Conservation (phyloP, 2,113 vertebrate species). For the Empidonax alnorum region DNA sequence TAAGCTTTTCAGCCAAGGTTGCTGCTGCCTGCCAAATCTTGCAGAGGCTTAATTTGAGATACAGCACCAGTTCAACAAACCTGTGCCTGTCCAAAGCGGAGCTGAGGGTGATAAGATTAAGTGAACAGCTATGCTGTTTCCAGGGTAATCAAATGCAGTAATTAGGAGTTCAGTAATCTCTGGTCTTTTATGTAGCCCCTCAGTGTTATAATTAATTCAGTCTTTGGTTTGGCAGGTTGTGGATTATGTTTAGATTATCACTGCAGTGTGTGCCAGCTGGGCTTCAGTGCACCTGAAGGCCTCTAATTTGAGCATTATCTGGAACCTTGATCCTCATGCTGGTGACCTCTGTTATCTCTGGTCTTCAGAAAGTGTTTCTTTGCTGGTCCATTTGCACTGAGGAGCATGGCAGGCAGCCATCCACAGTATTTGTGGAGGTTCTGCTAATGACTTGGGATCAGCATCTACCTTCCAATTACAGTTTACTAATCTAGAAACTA, state of each 20-base stretch:
- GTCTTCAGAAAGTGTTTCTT: slow-evolving; percentile 8
- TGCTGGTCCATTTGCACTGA: neutral
- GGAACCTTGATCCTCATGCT: neutral
- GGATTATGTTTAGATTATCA: slow-evolving; percentile 35
- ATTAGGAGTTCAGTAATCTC: slow-evolving; percentile 11
- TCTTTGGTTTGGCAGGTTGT: neutral
- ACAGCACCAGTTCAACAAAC: neutral
- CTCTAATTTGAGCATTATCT: slow-evolving; percentile 45
- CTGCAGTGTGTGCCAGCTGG: neutral
- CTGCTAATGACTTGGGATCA: slow-evolving; percentile 1
- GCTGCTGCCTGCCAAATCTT: neutral
- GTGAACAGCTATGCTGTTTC: neutral
- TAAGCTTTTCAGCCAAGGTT: neutral
- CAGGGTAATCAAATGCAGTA: slow-evolving; percentile 22
- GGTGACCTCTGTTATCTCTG: slow-evolving; percentile 48
- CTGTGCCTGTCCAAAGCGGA: neutral
- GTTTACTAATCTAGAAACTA: slow-evolving; percentile 15
- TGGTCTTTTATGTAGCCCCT: neutral
- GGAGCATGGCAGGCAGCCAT: neutral
- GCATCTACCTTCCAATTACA: slow-evolving; percentile 10
- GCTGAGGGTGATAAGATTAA: neutral
- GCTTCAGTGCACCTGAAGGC: slow-evolving; percentile 29
- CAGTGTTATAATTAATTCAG: neutral
- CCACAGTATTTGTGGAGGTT: neutral
- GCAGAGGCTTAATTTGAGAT: neutral